Conservation (phyloP, 2,113 vertebrate species). For the Anas platyrhynchos region DNA sequence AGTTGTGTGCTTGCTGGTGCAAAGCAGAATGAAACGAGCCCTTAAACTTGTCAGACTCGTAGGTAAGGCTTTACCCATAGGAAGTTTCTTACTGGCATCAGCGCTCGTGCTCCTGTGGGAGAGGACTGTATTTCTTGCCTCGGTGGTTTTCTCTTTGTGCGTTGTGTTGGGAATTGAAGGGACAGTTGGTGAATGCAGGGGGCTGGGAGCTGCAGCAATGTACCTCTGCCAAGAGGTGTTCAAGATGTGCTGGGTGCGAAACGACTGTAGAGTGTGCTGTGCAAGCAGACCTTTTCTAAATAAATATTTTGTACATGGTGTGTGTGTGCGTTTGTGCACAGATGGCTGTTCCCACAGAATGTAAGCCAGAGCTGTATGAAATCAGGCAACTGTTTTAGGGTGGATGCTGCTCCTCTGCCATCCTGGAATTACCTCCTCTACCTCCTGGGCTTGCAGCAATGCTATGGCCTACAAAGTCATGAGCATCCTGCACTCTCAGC, state of each 20-base stretch:
- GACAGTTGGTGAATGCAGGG: fast-evolving
- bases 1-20: neutral
- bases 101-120: neutral
- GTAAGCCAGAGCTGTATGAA: neutral
- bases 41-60: no score
- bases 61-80: neutral
- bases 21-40: neutral
- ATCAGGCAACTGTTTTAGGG: fast-evolving
- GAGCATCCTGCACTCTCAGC: fast-evolving
- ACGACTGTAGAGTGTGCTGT: neutral
- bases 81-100: neutral
- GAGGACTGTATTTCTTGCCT: neutral
- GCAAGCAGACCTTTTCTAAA: conserved; percentile 46
- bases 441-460: neutral
- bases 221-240: neutral
- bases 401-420: fast-evolving
- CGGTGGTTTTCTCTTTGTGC: neutral
- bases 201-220: neutral
- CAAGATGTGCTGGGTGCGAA: neutral
- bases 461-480: fast-evolving
- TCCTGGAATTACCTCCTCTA: fast-evolving
- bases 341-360: neutral
- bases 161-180: neutral
- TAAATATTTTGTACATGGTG: conserved; percentile 64
- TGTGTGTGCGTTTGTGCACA: fast-evolving